Evolutionary conservation across 2,888 invertebrate genomes (phyloP), one percentile per base, ranked within the genome.

Genomic region (Mesorhabditis belari): DNA sequence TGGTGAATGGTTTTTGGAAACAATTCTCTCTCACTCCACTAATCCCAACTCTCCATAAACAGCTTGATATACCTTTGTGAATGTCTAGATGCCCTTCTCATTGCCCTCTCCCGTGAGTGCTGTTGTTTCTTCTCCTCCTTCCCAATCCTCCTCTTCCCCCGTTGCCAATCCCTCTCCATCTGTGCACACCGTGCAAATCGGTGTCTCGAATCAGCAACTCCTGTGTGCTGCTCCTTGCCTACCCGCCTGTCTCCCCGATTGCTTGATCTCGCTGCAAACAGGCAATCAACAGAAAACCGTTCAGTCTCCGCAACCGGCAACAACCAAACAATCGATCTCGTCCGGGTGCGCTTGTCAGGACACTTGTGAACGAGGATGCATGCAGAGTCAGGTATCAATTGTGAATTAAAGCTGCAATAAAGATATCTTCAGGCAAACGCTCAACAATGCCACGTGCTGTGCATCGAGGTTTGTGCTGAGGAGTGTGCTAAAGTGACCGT

Each of bases 121-220:
- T n/a, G n/a, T n/a, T n/a, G n/a, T n/a, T n/a, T n/a, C n/a, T n/a
- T n/a, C n/a, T n/a, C n/a, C n/a, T n/a, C n/a, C n/a, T n/a, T n/a
- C n/a, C n/a, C n/a, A n/a, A n/a, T n/a, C n/a, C n/a, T n/a, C n/a
- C n/a, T n/a, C n/a, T n/a, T n/a, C n/a, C n/a, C n/a, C n/a, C n/a
- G n/a, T n/a, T n/a, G n/a, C n/a, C n/a, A n/a, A n/a, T n/a, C n/a
- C n/a, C n/a, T n/a, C n/a, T n/a, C 44, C 44, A 9, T 17, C 44
- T 9, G 44, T 35, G 44, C 44, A 35, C 44, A 17, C 44, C 12
- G n/a, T 35, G 12, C n/a, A 9, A n/a, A 67, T 70, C 50, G 67
- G 62, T 17, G 66, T 70, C 5, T 65, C 69, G 6, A 61, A 65
- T 27, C 62, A 67, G 23, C 63, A 69, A 49, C 55, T 69, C 50